These are phyloP conservation scores for Catocala nupta DNA, from an alignment of 2,888 invertebrate species.

Conservation along the genomic window DNA sequence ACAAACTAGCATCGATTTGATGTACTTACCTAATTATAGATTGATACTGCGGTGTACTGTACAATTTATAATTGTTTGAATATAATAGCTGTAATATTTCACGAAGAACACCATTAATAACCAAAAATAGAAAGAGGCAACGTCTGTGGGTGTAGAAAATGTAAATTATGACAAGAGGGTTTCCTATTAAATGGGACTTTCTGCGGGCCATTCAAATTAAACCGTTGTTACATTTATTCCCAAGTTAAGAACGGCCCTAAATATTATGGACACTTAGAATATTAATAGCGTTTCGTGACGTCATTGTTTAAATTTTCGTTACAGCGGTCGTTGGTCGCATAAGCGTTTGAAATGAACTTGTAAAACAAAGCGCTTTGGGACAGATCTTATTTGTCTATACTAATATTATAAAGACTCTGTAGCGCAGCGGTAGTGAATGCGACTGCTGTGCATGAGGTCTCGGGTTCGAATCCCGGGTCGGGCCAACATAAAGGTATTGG, in stretches of 20 bases:
- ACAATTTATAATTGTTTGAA: background rate
- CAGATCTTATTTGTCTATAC: too few relatives aligned
- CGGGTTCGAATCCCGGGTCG: too few relatives aligned
- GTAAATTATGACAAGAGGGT: constrained; percentile 9
- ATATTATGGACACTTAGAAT: constrained; percentile 12
- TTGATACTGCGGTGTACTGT: too few relatives aligned
- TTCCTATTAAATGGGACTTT: constrained; percentile 1
- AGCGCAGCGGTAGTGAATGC: too few relatives aligned
- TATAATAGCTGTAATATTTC: background rate
- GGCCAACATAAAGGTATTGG: too few relatives aligned
- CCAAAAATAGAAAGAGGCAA: background rate
- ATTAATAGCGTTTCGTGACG: background rate
- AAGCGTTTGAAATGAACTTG: too few relatives aligned
- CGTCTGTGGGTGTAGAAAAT: background rate
- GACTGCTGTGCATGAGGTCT: too few relatives aligned
- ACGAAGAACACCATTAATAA: background rate
- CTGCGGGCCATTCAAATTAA: background rate
- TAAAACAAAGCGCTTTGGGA: too few relatives aligned
- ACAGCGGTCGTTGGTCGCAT: too few relatives aligned
- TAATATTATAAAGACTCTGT: too few relatives aligned
- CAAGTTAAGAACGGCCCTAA: background rate
- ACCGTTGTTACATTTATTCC: constrained; percentile 7
- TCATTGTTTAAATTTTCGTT: constrained; percentile 1
- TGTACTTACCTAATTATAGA: too few relatives aligned
- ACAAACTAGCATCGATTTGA: too few relatives aligned